These are phyloP conservation scores for Sylvicola cinctus DNA, from an alignment of 2,888 invertebrate genomes.

Conservation along the genomic window DNA sequence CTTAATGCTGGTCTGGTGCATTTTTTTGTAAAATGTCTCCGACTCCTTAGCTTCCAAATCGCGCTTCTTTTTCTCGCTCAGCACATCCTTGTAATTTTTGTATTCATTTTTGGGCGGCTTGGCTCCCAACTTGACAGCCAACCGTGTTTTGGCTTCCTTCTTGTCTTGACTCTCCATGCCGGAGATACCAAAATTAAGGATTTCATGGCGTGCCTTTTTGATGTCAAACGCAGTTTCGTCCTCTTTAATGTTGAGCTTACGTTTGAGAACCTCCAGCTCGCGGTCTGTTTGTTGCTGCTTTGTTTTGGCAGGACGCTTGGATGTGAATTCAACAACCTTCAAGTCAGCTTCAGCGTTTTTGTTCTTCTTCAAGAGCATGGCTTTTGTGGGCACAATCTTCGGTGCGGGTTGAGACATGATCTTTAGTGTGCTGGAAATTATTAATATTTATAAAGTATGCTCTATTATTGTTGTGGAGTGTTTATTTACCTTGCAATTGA, in stretches of 20 bases:
- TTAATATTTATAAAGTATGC: too few species aligned
- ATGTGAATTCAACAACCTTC: constrained; percentile 17
- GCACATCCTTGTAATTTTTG: constrained; percentile 52
- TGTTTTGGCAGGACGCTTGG: constrained; percentile 9
- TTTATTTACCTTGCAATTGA: too few species aligned
- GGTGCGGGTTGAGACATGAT: too few species aligned
- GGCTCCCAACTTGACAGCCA: constrained; percentile 66
- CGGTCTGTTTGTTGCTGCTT: not conserved
- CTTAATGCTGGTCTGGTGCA: constrained; percentile 12
- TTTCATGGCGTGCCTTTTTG: constrained; percentile 56
- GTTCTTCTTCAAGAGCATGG: constrained; percentile 14
- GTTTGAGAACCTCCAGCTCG: not conserved
- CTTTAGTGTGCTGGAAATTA: too few species aligned
- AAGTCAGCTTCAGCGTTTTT: constrained; percentile 10
- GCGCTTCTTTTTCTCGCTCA: constrained; percentile 35
- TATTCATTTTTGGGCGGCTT: constrained; percentile 49
- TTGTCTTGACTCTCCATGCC: constrained; percentile 51
- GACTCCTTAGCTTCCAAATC: constrained; percentile 27
- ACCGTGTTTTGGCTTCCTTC: constrained; percentile 53
- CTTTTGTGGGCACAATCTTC: constrained; percentile 19
- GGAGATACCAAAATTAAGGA: constrained; percentile 65
- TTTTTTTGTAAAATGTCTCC: constrained; percentile 20
- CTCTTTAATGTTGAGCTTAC: not conserved
- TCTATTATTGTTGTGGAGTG: too few species aligned
- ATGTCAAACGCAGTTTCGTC: constrained; percentile 32